These are phyloP conservation scores for Cosmia pyralina DNA, from an alignment of 2,888 invertebrate species.

Conservation along the genomic window DNA sequence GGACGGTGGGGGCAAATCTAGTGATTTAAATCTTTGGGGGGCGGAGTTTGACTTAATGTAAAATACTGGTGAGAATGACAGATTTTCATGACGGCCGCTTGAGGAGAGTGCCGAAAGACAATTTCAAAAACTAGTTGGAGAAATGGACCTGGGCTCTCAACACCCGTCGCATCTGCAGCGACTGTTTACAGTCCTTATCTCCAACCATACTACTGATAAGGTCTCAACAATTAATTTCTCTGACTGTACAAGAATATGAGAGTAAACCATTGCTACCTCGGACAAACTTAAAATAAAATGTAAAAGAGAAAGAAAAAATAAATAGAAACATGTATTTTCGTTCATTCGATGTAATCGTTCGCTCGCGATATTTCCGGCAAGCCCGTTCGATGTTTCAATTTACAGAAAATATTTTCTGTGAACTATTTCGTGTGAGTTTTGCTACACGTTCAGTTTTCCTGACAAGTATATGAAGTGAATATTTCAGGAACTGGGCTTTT, in stretches of 20 bases:
- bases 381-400: conserved; percentile 48
- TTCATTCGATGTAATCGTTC: conserved; percentile 42
- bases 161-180: no score
- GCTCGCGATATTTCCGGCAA: conserved; percentile 61
- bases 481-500: conserved; percentile 24
- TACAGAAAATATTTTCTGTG: conserved; percentile 59
- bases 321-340: conserved; percentile 39
- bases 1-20: no score
- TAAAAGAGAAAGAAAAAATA: conserved; percentile 14
- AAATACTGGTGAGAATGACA: no score
- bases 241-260: neutral
- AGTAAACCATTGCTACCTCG: conserved; percentile 5
- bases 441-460: conserved; percentile 34
- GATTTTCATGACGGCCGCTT: no score
- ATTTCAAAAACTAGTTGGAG: no score
- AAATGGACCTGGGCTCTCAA: no score
- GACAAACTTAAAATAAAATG: conserved; percentile 25
- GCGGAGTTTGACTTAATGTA: no score
- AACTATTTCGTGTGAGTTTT: conserved; percentile 54
- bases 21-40: no score
- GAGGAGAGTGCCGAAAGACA: no score
- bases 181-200: no score
- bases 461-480: conserved; percentile 41
- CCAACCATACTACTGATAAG: no score
- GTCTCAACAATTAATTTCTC: neutral